These are phyloP conservation scores for Dipus sagitta DNA, from an alignment of 2,797 vertebrate genomes.

Conservation along the genomic window DNA sequence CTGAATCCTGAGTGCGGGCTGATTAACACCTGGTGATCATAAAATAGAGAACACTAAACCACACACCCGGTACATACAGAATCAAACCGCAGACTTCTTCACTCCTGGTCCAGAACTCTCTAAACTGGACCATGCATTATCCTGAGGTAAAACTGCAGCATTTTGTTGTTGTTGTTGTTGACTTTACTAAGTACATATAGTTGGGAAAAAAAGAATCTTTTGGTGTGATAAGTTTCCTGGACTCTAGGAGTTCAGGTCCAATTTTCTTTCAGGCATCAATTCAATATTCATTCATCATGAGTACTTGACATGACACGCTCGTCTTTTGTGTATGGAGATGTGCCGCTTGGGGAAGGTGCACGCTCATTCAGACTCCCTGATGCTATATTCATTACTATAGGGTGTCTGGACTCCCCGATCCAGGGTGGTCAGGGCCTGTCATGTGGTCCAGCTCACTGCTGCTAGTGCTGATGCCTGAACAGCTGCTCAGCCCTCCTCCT, in stretches of 20 bases:
- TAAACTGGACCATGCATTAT: background rate
- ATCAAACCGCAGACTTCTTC: background rate
- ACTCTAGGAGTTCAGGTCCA: background rate
- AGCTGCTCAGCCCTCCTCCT: slow-evolving; percentile 48
- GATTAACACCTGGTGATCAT: slow-evolving; percentile 19
- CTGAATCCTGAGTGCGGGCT: slow-evolving; percentile 12
- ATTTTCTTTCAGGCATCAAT: slow-evolving; percentile 12
- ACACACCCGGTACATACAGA: background rate
- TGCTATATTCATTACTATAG: slow-evolving; percentile 31
- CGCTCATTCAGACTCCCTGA: background rate
- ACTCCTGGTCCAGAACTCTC: background rate
- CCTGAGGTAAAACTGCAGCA: background rate
- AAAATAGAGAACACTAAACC: slow-evolving; percentile 27
- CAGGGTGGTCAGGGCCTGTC: background rate
- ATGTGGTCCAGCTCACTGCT: slow-evolving; percentile 41
- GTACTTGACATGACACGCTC: background rate
- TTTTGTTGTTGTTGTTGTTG: background rate
- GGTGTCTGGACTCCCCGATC: slow-evolving; percentile 67
- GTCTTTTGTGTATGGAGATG: slow-evolving; percentile 7
- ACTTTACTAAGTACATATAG: background rate
- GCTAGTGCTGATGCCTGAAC: slow-evolving; percentile 63
- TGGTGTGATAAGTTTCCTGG: background rate
- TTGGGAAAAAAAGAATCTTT: background rate
- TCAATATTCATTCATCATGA: slow-evolving; percentile 39
- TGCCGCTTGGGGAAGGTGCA: background rate